Base-by-base conservation (phyloP, 2,888 invertebrate genomes). In the Lapara coniferarum region DNA sequence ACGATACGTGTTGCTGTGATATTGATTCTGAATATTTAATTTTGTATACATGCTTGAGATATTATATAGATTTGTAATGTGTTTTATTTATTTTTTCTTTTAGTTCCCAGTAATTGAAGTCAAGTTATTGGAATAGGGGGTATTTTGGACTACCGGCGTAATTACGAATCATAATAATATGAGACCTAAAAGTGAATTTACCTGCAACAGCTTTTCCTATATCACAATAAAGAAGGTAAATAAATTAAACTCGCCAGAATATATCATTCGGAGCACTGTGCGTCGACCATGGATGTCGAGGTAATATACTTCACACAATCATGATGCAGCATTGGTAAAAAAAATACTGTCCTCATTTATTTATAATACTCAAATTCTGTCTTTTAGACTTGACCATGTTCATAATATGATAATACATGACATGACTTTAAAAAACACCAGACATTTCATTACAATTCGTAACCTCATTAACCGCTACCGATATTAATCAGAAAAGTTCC, bases 1-100 rank as follows among this genome's bases (percentile, higher is more conserved):
- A 52, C 16, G 52, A 59, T 52, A 14, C 19, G 53, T 16, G 68
- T 69, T 69, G 58, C 51, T 59, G 59, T 30, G 53, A 44, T 53
- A 19, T 37, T 19, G 16, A 5, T 52, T 58, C n/a, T 10, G 16
- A 52, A 68, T 52, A n/a, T 37, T 56, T 58, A 58, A n/a, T 30
- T 63, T 63, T 63, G 49, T 49, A 19, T 19, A 19, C 49, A 63
- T 13, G 12, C 63, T 46, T 63, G 63, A 63, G 2, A 63, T 49
- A 16, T n/a, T 49, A 16, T n/a, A 58, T 37, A 8, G 37, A 6
- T 37, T 5, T 37, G 37, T 8, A 37, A 37, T 37, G 5, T 37
- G 4, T 6, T 37, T 37, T 37, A 37, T 37, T 2, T 25, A 25
- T 25, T 25, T 25, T 25, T 25, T 25, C 25, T 37, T 37, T 37